A percentile compares a stretch with the other conserved stretches of the same genome.
phyloP scores from a whole-genome alignment of 2,888 invertebrate genomes.

The Anagyrus pseudococci region DNA sequence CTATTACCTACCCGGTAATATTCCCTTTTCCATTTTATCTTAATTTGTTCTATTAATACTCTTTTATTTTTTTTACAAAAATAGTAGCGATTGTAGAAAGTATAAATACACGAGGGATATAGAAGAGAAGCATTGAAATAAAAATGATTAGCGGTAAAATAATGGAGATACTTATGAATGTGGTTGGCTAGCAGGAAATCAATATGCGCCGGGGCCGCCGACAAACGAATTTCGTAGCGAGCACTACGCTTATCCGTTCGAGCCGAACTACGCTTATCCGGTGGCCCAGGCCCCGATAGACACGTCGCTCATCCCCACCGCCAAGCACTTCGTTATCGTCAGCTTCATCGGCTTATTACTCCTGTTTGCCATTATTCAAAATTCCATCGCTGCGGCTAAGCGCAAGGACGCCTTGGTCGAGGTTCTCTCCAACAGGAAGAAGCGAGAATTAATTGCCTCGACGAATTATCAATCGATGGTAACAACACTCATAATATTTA shows the following conservation, averaged over 20 bases:
- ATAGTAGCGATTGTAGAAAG: too few species aligned
- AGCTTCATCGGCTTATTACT: conserved; percentile 58
- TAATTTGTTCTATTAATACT: too few species aligned
- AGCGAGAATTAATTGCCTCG: conserved; percentile 47
- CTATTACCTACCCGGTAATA: conserved; percentile 48
- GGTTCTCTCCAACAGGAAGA: conserved; percentile 51
- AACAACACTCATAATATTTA: too few species aligned
- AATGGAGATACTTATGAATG: too few species aligned
- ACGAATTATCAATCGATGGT: conserved; percentile 16
- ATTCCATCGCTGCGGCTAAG: conserved; percentile 52
- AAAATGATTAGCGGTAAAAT: too few species aligned
- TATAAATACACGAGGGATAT: too few species aligned
- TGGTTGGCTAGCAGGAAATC: conserved; percentile 3
- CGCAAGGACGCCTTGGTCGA: conserved; percentile 53
- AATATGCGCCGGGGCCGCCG: conserved; percentile 15
- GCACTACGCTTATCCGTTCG: conserved; percentile 44
- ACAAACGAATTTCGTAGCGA: conserved; percentile 44
- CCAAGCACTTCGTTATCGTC: conserved; percentile 56
- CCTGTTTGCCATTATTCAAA: conserved; percentile 58
- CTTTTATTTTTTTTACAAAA: too few species aligned
- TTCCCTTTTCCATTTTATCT: too few species aligned
- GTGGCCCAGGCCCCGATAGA: conserved; percentile 41
- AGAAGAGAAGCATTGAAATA: too few species aligned
- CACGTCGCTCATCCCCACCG: conserved; percentile 46
- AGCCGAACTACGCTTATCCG: conserved; percentile 42